Evolutionary conservation across 2,113 vertebrate genomes (phyloP).

Genomic region (Rhipidura dahli): DNA sequence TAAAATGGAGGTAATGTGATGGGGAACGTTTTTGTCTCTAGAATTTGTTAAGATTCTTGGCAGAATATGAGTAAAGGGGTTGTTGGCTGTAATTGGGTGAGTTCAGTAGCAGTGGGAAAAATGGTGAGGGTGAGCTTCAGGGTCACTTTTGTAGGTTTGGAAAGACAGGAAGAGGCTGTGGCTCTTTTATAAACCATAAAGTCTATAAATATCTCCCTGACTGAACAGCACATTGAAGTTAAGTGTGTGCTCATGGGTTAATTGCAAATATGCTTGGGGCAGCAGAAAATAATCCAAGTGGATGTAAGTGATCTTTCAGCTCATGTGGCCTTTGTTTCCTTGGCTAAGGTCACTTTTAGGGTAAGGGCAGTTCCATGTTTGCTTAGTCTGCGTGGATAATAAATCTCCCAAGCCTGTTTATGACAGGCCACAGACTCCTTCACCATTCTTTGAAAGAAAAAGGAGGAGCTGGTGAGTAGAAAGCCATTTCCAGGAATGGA

Average conservation of each 20-base stretch:
- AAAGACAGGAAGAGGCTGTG: not conserved
- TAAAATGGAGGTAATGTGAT: not conserved
- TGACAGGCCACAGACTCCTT: not conserved
- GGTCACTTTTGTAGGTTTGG: not conserved
- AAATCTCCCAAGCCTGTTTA: not conserved
- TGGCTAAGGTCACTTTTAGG: not conserved
- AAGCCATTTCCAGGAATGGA: not conserved
- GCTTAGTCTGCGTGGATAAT: not conserved
- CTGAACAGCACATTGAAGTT: not conserved
- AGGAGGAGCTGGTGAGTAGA: not conserved
- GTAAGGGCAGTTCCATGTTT: not conserved
- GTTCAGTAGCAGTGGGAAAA: not conserved
- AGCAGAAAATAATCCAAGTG: constrained; percentile 8
- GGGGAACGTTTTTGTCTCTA: not conserved
- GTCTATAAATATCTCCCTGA: not conserved
- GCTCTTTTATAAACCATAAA: not conserved
- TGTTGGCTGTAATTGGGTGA: not conserved
- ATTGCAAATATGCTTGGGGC: constrained; percentile 9
- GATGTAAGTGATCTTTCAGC: not conserved
- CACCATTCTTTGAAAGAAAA: not conserved
- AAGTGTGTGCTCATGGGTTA: not conserved
- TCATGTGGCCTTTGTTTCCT: constrained; percentile 4
- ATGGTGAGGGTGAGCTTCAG: not conserved
- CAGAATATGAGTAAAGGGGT: not conserved
- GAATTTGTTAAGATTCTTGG: not conserved